Conservation (phyloP, 2,797 vertebrate genomes). For the Clarias laeviceps region DNA sequence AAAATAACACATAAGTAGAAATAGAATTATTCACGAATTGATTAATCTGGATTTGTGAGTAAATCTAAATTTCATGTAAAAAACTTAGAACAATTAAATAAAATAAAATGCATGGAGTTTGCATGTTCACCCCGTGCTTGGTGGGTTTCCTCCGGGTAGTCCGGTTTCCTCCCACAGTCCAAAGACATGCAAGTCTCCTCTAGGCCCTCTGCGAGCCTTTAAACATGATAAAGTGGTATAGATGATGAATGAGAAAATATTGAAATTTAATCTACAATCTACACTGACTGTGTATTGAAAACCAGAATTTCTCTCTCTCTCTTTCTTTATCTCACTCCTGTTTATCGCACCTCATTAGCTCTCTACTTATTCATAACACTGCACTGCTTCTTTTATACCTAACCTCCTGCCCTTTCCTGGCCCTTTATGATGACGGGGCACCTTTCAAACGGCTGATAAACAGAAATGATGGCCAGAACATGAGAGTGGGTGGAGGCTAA, state of each 20-base stretch:
- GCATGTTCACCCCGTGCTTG: too few species aligned
- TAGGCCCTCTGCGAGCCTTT: too few species aligned
- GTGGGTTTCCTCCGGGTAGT: too few species aligned
- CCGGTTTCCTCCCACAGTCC: too few species aligned
- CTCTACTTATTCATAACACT: slow-evolving; percentile 13
- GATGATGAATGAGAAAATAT: background rate
- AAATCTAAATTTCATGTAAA: background rate
- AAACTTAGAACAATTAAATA: background rate
- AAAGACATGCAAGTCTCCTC: too few species aligned
- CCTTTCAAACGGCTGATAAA: slow-evolving; percentile 25
- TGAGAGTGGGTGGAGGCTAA: slow-evolving; percentile 14
- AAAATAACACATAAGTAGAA: background rate
- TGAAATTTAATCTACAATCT: background rate
- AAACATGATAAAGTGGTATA: too few species aligned
- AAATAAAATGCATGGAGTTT: too few species aligned
- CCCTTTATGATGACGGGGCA: background rate
- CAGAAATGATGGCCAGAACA: background rate
- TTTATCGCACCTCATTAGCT: slow-evolving; percentile 17
- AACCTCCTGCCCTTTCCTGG: background rate
- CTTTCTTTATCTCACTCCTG: background rate
- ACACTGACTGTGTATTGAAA: background rate
- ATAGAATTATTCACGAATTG: background rate
- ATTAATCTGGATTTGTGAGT: background rate
- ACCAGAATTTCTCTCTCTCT: background rate
- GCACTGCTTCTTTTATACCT: background rate